Conservation (phyloP, 1,140 invertebrate genomes). For the Panagrolaimus sp. region DNA sequence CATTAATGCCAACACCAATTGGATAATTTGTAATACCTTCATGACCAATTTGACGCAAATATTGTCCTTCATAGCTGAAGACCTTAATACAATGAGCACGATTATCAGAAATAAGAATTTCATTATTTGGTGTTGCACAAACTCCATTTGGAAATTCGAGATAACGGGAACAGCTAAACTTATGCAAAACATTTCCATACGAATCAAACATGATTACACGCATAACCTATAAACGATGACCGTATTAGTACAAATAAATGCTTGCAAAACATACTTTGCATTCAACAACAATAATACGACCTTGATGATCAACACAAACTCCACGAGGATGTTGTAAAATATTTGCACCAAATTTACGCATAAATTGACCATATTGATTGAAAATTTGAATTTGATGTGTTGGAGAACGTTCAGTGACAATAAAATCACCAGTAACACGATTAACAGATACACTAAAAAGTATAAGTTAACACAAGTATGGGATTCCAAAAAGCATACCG, state of each 20-base stretch:
- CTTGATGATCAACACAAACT: slow-evolving; percentile 92
- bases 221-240: slow-evolving; percentile 68
- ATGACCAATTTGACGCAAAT: slow-evolving; percentile 90
- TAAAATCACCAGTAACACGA: slow-evolving; percentile 90
- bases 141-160: slow-evolving; percentile 99
- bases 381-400: slow-evolving; percentile 97
- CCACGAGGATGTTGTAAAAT: slow-evolving; percentile 96
- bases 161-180: slow-evolving; percentile 96
- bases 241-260: too few relatives aligned
- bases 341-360: slow-evolving; percentile 96
- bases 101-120: slow-evolving; percentile 99
- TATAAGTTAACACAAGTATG: not conserved
- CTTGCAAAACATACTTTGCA: slow-evolving; percentile 70
- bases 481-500: slow-evolving; percentile 29
- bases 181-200: slow-evolving; percentile 87
- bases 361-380: slow-evolving; percentile 98
- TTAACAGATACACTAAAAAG: slow-evolving; percentile 81
- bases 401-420: slow-evolving; percentile 93
- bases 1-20: slow-evolving; percentile 95
- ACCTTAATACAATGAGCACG: slow-evolving; percentile 98
- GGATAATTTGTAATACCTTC: slow-evolving; percentile 98
- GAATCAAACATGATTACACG: slow-evolving; percentile 98
- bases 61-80: slow-evolving; percentile 96
- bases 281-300: slow-evolving; percentile 94
- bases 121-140: slow-evolving; percentile 95